Evolutionary conservation across 2,888 invertebrate species (phyloP).

Genomic region (Scaptomyza tumidula): DNA sequence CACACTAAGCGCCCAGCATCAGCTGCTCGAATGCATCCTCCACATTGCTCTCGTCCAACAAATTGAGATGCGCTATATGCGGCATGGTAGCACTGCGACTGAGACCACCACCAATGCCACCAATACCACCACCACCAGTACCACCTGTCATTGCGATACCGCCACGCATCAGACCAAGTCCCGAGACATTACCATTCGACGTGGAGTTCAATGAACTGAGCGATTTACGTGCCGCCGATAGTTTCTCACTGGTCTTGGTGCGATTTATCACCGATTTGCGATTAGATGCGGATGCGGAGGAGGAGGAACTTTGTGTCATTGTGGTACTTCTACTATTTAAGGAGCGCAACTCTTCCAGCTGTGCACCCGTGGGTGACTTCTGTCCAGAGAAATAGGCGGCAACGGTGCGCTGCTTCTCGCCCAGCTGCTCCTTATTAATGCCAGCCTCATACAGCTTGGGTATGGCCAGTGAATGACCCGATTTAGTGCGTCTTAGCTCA

Average conservation of each 20-base stretch:
- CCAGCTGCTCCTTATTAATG: slow-evolving; percentile 88
- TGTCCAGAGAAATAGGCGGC: slow-evolving; percentile 89
- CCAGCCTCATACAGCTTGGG: slow-evolving; percentile 93
- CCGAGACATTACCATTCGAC: slow-evolving; percentile 71
- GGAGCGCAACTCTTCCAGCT: slow-evolving; percentile 52
- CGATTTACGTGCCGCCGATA: slow-evolving; percentile 84
- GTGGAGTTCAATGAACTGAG: slow-evolving; percentile 64
- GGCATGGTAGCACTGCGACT: slow-evolving; percentile 92
- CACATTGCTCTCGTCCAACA: slow-evolving; percentile 92
- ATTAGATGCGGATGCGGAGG: slow-evolving; percentile 14
- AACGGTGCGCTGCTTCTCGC: slow-evolving; percentile 89
- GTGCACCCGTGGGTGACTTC: slow-evolving; percentile 82
- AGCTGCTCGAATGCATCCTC: slow-evolving; percentile 95
- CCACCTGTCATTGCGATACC: slow-evolving; percentile 17
- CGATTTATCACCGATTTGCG: slow-evolving; percentile 83
- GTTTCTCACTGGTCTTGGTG: slow-evolving; percentile 85
- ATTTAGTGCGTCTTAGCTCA: slow-evolving; percentile 87
- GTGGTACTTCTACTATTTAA: slow-evolving; percentile 41
- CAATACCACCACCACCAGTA: slow-evolving; percentile 16
- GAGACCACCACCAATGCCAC: slow-evolving; percentile 85
- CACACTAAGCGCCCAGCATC: slow-evolving; percentile 86
- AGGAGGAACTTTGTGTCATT: slow-evolving; percentile 34
- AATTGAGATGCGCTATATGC: slow-evolving; percentile 88
- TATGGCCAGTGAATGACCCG: slow-evolving; percentile 89
- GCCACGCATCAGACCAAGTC: slow-evolving; percentile 44